These are phyloP conservation scores for Hyperoplus immaculatus DNA, from an alignment of 2,797 vertebrate genomes.

Conservation along the genomic window DNA sequence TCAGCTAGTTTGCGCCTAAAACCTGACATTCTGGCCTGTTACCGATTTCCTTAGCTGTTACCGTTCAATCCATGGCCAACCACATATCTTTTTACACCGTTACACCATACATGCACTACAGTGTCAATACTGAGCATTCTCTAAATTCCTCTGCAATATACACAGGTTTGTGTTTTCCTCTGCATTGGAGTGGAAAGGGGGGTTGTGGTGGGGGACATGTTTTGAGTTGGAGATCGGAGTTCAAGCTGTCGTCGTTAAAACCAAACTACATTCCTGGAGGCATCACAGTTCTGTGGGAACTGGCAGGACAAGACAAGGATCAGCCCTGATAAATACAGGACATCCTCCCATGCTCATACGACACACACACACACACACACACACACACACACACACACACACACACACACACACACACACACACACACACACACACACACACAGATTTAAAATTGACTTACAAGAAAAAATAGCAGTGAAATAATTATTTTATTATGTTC, in stretches of 20 bases:
- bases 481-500: background rate
- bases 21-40: slow-evolving; percentile 25
- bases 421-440: background rate
- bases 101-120: slow-evolving; percentile 46
- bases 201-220: background rate
- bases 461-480: slow-evolving; percentile 12
- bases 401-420: too few relatives aligned
- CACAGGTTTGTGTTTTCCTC: slow-evolving; percentile 63
- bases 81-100: slow-evolving; percentile 39
- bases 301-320: slow-evolving; percentile 13
- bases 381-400: too few relatives aligned
- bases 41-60: slow-evolving; percentile 31
- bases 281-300: slow-evolving; percentile 31
- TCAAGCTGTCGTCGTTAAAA: slow-evolving; percentile 36
- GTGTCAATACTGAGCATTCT: slow-evolving; percentile 62
- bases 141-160: slow-evolving; percentile 61
- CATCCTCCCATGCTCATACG: slow-evolving; percentile 14
- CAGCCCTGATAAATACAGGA: slow-evolving; percentile 21
- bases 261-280: slow-evolving; percentile 37
- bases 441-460: background rate
- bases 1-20: slow-evolving; percentile 10
- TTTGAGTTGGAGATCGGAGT: slow-evolving; percentile 25
- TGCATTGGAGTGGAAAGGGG: slow-evolving; percentile 20
- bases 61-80: slow-evolving; percentile 9
- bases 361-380: background rate